Conservation (phyloP, 2,797 vertebrate genomes). For the Enteromius viviparus region DNA sequence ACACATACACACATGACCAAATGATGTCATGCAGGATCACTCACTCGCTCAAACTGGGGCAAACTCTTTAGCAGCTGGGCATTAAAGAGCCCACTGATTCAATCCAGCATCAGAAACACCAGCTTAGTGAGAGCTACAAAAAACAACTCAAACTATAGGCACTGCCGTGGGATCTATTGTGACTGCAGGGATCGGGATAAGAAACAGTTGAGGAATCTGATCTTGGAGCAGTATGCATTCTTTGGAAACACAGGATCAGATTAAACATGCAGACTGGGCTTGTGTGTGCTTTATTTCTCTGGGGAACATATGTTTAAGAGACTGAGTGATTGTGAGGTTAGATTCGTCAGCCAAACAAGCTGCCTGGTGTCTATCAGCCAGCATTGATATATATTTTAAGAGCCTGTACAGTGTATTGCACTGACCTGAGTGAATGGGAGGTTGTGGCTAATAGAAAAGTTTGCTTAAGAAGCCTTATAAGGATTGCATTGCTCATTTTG, state of each 20-base stretch:
- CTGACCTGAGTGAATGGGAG: background rate
- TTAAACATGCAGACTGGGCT: constrained; percentile 11
- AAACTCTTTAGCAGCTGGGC: constrained; percentile 27
- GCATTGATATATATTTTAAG: constrained; percentile 1
- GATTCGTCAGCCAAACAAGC: constrained; percentile 25
- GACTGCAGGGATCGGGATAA: constrained; percentile 13
- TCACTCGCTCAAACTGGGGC: constrained; percentile 20
- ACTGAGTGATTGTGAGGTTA: constrained; percentile 27
- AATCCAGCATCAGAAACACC: constrained; percentile 18
- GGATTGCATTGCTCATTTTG: constrained; percentile 39
- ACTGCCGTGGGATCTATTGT: constrained; percentile 2
- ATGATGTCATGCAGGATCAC: constrained; percentile 27
- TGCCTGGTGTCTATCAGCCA: constrained; percentile 36
- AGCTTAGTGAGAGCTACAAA: constrained; percentile 2
- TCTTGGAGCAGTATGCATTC: constrained; percentile 24
- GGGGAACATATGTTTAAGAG: constrained; percentile 6
- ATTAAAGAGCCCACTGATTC: constrained; percentile 8
- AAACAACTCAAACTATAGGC: background rate
- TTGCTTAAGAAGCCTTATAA: constrained; percentile 36
- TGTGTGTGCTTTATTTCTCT: constrained; percentile 15
- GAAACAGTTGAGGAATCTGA: constrained; percentile 16
- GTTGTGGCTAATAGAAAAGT: constrained; percentile 14
- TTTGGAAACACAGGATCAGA: constrained; percentile 28
- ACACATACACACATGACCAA: background rate
- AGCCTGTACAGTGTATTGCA: constrained; percentile 7